Evolutionary conservation across 2,888 invertebrate species (phyloP).

Genomic region (Cynaeus angustus): DNA sequence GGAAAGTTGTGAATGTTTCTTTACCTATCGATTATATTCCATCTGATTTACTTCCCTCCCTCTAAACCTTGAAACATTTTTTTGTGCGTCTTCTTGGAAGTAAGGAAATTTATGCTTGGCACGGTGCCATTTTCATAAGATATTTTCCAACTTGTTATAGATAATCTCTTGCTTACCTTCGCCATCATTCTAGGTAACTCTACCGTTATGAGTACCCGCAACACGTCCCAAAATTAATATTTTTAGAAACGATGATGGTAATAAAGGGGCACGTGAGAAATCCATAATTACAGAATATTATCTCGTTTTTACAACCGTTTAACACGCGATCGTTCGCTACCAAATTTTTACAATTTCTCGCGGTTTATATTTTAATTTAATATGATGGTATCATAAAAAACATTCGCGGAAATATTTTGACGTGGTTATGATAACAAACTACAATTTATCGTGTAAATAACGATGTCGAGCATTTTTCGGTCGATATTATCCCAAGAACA

Average conservation of each 20-base stretch:
- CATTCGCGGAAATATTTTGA: too few relatives aligned
- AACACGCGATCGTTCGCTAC: conserved; percentile 18
- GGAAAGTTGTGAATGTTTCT: too few relatives aligned
- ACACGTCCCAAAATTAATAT: conserved; percentile 16
- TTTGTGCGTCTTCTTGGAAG: conserved; percentile 22
- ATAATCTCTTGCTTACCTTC: conserved; percentile 42
- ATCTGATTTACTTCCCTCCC: background rate
- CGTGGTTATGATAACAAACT: too few relatives aligned
- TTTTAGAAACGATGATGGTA: conserved; percentile 30
- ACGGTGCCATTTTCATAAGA: conserved; percentile 27
- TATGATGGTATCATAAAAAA: too few relatives aligned
- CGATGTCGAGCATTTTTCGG: too few relatives aligned
- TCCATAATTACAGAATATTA: conserved; percentile 28
- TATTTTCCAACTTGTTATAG: conserved; percentile 36
- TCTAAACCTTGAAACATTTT: conserved; percentile 12
- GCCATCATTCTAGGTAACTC: conserved; percentile 23
- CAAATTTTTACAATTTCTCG: background rate
- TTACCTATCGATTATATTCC: conserved; percentile 21
- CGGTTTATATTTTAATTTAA: conserved; percentile 16
- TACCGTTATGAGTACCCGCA: background rate
- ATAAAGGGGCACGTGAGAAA: conserved; percentile 28
- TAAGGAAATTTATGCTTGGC: conserved; percentile 35
- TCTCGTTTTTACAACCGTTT: conserved; percentile 17
- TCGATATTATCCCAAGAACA: background rate
- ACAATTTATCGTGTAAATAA: too few relatives aligned